A percentile compares a stretch with the other conserved stretches of the same genome.
These are phyloP conservation scores for Philopotamus ludificatus DNA, from an alignment of 1,140 invertebrate species.

Conservation along the genomic window DNA sequence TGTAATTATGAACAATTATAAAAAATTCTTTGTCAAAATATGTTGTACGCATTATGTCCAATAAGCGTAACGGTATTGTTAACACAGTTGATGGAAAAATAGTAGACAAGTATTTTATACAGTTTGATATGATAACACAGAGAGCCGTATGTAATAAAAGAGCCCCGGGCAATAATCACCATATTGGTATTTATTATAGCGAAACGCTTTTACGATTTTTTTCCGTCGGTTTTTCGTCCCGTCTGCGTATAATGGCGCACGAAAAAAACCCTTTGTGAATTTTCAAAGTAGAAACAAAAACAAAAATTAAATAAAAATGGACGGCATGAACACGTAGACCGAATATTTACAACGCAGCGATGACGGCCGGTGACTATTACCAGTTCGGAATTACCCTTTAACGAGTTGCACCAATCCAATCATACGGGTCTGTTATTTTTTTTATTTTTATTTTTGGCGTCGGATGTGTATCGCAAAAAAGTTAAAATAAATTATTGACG, in stretches of 20 bases:
- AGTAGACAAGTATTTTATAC: no score
- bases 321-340: neutral
- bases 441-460: no score
- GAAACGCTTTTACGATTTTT: neutral
- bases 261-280: slow-evolving; percentile 19
- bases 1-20: no score
- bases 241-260: slow-evolving; percentile 4
- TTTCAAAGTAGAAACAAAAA: neutral
- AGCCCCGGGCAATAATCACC: slow-evolving; percentile 2
- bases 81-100: no score
- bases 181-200: slow-evolving; percentile 15
- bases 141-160: neutral
- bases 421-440: neutral
- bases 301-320: neutral
- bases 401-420: slow-evolving; percentile 10
- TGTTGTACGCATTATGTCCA: no score
- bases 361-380: slow-evolving; percentile 10
- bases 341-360: neutral
- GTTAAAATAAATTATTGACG: no score
- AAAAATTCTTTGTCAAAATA: no score
- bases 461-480: no score
- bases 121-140: no score
- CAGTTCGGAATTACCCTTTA: slow-evolving; percentile 5
- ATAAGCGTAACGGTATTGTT: no score
- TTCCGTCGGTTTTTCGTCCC: neutral